Percentiles rank a stretch among this genome's conserved stretches.
phyloP scores from a whole-genome alignment of 2,888 invertebrate species.

The Cyaniris semiargus region DNA sequence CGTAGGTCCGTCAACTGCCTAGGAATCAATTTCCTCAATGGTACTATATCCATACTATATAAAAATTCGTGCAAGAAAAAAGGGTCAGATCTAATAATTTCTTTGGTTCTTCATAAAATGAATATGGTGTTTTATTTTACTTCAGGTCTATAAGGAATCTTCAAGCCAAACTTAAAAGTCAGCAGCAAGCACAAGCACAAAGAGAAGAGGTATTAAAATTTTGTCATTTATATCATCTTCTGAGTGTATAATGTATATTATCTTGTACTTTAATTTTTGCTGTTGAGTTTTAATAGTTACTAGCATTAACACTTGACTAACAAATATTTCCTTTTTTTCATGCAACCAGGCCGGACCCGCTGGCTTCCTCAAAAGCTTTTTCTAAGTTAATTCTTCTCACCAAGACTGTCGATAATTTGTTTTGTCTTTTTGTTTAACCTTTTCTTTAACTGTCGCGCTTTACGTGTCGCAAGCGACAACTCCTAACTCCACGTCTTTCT shows the following conservation, averaged over 20 bases:
- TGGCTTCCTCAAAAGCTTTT: slow-evolving; percentile 97
- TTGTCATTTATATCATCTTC: background rate
- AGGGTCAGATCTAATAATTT: background rate
- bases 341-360: slow-evolving; percentile 91
- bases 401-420: slow-evolving; percentile 77
- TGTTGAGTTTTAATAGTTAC: background rate
- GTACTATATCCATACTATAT: background rate
- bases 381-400: slow-evolving; percentile 85
- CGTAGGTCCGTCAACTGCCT: too few relatives aligned
- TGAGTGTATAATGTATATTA: background rate
- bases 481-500: slow-evolving; percentile 63
- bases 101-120: background rate
- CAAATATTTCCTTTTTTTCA: slow-evolving; percentile 47
- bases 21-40: too few relatives aligned
- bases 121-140: slow-evolving; percentile 44
- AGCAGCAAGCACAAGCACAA: slow-evolving; percentile 90
- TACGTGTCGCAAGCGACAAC: slow-evolving; percentile 60
- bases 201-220: slow-evolving; percentile 82
- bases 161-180: slow-evolving; percentile 93
- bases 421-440: slow-evolving; percentile 61
- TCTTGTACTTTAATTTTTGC: background rate
- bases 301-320: slow-evolving; percentile 14
- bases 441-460: slow-evolving; percentile 64
- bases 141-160: slow-evolving; percentile 92
- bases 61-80: background rate